Conservation (phyloP, 2,113 vertebrate species). For the Garra rufa region DNA sequence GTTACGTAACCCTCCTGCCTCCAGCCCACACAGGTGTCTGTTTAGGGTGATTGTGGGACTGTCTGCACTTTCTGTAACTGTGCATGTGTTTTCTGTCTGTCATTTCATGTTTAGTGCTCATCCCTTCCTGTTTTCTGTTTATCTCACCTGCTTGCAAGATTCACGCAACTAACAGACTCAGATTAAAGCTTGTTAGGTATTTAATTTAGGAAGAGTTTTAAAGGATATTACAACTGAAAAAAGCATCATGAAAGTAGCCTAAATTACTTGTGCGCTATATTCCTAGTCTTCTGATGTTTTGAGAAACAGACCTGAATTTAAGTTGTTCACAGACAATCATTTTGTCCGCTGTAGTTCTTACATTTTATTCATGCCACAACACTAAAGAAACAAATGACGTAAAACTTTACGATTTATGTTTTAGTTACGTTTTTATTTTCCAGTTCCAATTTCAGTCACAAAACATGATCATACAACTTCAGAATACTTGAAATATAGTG, state of each 20-base stretch:
- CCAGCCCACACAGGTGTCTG: slow-evolving; percentile 29
- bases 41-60: slow-evolving; percentile 50
- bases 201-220: background rate
- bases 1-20: background rate
- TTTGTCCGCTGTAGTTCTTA: too few relatives aligned
- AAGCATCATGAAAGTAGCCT: background rate
- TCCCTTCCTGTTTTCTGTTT: slow-evolving; percentile 8
- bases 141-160: background rate
- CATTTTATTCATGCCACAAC: too few relatives aligned
- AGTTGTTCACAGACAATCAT: background rate
- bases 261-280: background rate
- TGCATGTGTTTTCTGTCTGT: slow-evolving; percentile 36
- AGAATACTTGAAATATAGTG: background rate
- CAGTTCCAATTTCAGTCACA: background rate
- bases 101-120: slow-evolving; percentile 4
- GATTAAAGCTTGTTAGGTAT: background rate
- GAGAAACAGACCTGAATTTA: background rate
- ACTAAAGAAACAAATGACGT: too few relatives aligned
- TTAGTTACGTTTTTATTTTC: too few relatives aligned
- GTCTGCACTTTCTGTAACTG: slow-evolving; percentile 39
- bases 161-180: slow-evolving; percentile 9
- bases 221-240: background rate
- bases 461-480: background rate
- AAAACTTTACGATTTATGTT: too few relatives aligned
- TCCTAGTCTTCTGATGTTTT: background rate